phyloP scores from a whole-genome alignment of 1,140 invertebrate genomes.

The Musca vetustissima region DNA sequence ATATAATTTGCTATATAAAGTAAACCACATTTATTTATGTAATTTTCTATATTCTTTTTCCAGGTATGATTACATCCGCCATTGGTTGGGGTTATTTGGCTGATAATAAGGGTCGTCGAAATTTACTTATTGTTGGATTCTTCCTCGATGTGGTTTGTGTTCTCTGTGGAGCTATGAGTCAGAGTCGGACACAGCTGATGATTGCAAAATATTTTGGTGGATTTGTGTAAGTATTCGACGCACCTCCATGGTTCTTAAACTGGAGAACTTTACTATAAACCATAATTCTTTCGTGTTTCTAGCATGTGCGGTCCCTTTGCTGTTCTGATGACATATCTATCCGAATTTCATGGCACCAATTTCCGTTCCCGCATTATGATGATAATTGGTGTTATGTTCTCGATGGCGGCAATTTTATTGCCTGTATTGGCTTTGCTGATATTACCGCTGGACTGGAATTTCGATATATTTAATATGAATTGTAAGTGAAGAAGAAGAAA shows the following conservation, averaged over 20 bases:
- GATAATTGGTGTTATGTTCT: slow-evolving; percentile 64
- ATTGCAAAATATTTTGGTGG: slow-evolving; percentile 74
- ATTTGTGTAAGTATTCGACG: slow-evolving; percentile 63
- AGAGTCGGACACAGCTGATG: slow-evolving; percentile 69
- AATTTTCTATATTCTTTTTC: not conserved
- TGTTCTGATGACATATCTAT: slow-evolving; percentile 68
- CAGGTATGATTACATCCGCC: slow-evolving; percentile 79
- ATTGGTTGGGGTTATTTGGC: slow-evolving; percentile 80
- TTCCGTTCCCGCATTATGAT: slow-evolving; percentile 67
- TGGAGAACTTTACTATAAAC: no score
- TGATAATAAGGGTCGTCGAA: slow-evolving; percentile 72
- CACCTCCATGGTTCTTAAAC: slow-evolving; percentile 42
- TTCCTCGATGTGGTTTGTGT: slow-evolving; percentile 69
- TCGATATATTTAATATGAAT: slow-evolving; percentile 35
- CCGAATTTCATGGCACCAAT: slow-evolving; percentile 67
- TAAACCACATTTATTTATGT: not conserved
- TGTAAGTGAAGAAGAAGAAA: slow-evolving; percentile 32
- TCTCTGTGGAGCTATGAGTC: slow-evolving; percentile 67
- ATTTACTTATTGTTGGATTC: slow-evolving; percentile 71
- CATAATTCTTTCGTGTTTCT: no score
- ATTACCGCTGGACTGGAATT: slow-evolving; percentile 53
- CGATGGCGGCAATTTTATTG: slow-evolving; percentile 59
- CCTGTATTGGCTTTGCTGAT: slow-evolving; percentile 62
- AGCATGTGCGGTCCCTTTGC: slow-evolving; percentile 75
- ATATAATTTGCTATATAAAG: not conserved